Conservation (phyloP, 2,113 vertebrate genomes). For the Heteronetta atricapilla region DNA sequence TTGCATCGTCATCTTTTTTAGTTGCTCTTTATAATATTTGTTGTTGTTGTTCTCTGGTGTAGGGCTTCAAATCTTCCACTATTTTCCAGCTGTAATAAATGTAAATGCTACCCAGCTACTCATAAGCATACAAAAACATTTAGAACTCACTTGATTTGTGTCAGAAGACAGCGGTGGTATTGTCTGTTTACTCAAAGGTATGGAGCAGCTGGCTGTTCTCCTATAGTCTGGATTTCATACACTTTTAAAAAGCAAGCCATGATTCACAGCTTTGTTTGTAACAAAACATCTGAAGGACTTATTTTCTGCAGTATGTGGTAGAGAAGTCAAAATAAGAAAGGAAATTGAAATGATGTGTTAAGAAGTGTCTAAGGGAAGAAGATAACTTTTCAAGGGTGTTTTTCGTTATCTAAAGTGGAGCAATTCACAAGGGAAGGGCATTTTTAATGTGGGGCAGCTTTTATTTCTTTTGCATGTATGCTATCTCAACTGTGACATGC, state of each 20-base stretch:
- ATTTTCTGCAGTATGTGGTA: neutral
- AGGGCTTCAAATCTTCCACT: neutral
- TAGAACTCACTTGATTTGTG: neutral
- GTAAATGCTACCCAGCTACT: neutral
- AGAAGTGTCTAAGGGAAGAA: neutral
- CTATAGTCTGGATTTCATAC: neutral
- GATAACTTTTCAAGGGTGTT: neutral
- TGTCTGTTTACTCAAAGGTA: neutral
- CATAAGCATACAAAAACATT: neutral
- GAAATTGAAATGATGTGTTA: neutral
- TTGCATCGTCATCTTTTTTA: neutral
- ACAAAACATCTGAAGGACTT: neutral
- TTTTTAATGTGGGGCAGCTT: neutral
- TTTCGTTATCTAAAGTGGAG: neutral
- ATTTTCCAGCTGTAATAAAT: neutral
- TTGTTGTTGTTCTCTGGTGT: neutral
- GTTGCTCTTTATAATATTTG: neutral
- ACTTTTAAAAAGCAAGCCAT: neutral
- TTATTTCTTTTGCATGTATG: neutral
- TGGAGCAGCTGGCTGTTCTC: neutral
- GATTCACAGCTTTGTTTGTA: neutral
- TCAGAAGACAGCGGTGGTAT: neutral
- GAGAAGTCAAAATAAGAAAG: neutral
- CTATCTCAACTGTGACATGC: neutral
- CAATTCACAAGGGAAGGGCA: neutral